Percentiles rank a stretch among this genome's conserved stretches.
phyloP scores from a whole-genome alignment of 2,797 vertebrate species.

The Silurus lanzhouensis region DNA sequence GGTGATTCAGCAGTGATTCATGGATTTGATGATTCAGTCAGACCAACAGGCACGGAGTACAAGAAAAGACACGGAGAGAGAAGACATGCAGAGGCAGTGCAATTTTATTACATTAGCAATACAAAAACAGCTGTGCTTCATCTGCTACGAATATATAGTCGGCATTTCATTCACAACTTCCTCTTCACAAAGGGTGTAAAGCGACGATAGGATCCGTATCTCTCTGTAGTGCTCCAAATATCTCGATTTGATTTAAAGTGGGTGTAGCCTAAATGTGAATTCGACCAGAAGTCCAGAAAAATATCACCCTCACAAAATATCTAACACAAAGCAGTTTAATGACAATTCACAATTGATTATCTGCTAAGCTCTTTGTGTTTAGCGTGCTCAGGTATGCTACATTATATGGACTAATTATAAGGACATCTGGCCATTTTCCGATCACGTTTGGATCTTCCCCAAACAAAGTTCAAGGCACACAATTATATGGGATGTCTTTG shows the following conservation, averaged over 20 bases:
- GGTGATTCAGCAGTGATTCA: conserved; percentile 22
- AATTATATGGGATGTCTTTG: too few species aligned
- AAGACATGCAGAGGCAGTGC: background rate
- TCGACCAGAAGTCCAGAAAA: background rate
- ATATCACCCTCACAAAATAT: too few species aligned
- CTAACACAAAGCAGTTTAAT: background rate
- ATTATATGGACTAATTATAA: too few species aligned
- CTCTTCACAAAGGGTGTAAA: background rate
- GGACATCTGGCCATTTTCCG: too few species aligned
- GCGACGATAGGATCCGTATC: background rate
- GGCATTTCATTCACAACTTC: background rate
- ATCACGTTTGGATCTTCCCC: too few species aligned
- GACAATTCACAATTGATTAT: background rate
- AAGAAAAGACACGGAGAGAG: background rate
- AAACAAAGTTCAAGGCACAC: too few species aligned
- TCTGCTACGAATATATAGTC: background rate
- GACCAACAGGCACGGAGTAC: background rate
- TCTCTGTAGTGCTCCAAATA: background rate
- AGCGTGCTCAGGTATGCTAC: background rate
- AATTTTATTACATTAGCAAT: background rate
- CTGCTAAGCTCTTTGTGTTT: background rate
- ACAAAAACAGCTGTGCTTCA: background rate
- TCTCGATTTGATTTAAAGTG: background rate
- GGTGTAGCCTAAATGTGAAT: background rate
- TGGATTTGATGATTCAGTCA: conserved; percentile 3